Percentiles rank a stretch among this genome's conserved stretches.
These are phyloP conservation scores for Spondyliosoma cantharus DNA, from an alignment of 2,797 vertebrate species.

Conservation along the genomic window DNA sequence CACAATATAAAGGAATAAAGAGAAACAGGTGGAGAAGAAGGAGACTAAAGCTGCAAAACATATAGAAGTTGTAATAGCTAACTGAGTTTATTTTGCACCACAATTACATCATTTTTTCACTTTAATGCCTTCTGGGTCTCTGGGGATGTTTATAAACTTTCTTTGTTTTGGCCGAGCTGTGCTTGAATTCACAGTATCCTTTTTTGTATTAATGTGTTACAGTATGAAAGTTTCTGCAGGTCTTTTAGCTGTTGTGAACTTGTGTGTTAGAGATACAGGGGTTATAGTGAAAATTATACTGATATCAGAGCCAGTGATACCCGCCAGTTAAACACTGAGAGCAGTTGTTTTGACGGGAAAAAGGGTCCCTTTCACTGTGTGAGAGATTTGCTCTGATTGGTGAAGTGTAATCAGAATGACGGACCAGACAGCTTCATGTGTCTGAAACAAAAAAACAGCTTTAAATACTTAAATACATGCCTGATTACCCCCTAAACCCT, in stretches of 20 bases:
- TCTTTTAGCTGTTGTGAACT: not conserved
- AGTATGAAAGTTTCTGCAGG: too few species aligned
- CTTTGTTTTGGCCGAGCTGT: too few species aligned
- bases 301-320: not conserved
- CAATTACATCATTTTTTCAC: not conserved
- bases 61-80: not conserved
- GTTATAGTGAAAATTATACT: not conserved
- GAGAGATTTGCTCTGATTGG: slow-evolving; percentile 37
- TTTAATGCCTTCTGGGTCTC: not conserved
- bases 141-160: not conserved
- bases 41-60: not conserved
- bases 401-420: slow-evolving; percentile 44
- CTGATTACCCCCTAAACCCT: slow-evolving; percentile 55
- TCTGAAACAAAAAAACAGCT: slow-evolving; percentile 38
- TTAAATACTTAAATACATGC: slow-evolving; percentile 65
- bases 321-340: not conserved
- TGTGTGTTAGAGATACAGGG: not conserved
- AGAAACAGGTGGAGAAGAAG: not conserved
- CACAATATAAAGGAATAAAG: not conserved
- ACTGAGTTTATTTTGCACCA: not conserved
- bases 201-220: too few species aligned
- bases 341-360: slow-evolving; percentile 9
- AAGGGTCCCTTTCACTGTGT: slow-evolving; percentile 7
- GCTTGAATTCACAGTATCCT: too few species aligned
- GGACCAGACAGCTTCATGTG: slow-evolving; percentile 42